phyloP scores from a whole-genome alignment of 2,888 invertebrate genomes.

The Pedicia rivosa region DNA sequence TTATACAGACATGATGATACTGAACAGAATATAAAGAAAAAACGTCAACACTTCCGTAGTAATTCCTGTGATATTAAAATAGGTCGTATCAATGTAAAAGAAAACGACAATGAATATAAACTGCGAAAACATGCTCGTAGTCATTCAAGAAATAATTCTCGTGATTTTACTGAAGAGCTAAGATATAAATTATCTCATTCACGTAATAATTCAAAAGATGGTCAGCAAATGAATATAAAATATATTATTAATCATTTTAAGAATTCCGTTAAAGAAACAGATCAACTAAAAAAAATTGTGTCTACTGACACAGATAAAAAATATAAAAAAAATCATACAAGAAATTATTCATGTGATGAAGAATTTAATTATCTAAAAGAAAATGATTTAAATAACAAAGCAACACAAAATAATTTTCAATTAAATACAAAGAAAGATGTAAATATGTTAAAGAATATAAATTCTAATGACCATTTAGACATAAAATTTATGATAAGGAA shows the following conservation, averaged over 20 bases:
- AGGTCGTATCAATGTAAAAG: constrained; percentile 28
- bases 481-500: constrained; percentile 7
- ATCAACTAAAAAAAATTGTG: neutral
- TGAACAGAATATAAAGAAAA: constrained; percentile 10
- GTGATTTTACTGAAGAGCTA: constrained; percentile 11
- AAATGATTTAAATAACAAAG: constrained; percentile 18
- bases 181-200: constrained; percentile 24
- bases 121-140: neutral
- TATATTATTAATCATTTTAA: constrained; percentile 29
- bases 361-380: constrained; percentile 18
- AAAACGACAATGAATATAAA: constrained; percentile 16
- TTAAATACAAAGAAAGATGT: constrained; percentile 16
- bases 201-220: constrained; percentile 31
- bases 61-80: constrained; percentile 31
- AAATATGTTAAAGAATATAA: constrained; percentile 26
- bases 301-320: neutral
- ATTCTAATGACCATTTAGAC: constrained; percentile 8
- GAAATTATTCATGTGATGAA: constrained; percentile 31
- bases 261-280: constrained; percentile 11
- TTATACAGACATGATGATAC: constrained; percentile 27
- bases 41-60: constrained; percentile 29
- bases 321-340: constrained; percentile 24
- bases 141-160: constrained; percentile 6
- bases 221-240: constrained; percentile 26
- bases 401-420: constrained; percentile 9